Percentiles rank a stretch among this genome's conserved stretches.
These are phyloP conservation scores for Loriculus beryllinus DNA, from an alignment of 2,797 vertebrate species.

Conservation along the genomic window DNA sequence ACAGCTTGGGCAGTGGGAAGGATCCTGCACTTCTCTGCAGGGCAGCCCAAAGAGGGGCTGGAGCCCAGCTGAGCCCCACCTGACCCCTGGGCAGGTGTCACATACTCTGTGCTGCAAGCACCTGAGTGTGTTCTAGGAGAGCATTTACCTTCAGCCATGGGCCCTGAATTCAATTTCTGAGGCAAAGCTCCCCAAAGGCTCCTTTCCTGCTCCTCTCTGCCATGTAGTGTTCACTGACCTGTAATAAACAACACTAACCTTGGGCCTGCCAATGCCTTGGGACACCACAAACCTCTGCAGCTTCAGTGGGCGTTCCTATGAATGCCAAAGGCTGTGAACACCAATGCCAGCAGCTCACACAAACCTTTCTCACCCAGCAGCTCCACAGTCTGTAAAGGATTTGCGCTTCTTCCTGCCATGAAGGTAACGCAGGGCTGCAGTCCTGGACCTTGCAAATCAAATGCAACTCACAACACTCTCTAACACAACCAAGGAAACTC, in stretches of 20 bases:
- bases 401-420: fast-evolving
- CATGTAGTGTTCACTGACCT: fast-evolving
- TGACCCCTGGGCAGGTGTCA: fast-evolving
- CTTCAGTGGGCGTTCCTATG: fast-evolving
- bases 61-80: neutral
- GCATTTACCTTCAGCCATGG: fast-evolving
- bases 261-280: fast-evolving
- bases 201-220: neutral
- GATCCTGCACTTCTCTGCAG: neutral
- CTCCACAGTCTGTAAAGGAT: fast-evolving
- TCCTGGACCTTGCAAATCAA: neutral
- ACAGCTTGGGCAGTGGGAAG: neutral
- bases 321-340: neutral
- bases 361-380: fast-evolving
- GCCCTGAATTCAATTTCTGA: neutral
- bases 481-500: no score
- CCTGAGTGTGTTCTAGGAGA: neutral
- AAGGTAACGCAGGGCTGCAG: fast-evolving
- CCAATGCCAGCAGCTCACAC: fast-evolving
- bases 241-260: neutral
- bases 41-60: neutral
- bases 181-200: neutral
- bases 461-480: fast-evolving
- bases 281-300: fast-evolving
- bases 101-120: neutral